phyloP scores from a whole-genome alignment of 1,140 invertebrate genomes.

The Zaprionus taronus region DNA sequence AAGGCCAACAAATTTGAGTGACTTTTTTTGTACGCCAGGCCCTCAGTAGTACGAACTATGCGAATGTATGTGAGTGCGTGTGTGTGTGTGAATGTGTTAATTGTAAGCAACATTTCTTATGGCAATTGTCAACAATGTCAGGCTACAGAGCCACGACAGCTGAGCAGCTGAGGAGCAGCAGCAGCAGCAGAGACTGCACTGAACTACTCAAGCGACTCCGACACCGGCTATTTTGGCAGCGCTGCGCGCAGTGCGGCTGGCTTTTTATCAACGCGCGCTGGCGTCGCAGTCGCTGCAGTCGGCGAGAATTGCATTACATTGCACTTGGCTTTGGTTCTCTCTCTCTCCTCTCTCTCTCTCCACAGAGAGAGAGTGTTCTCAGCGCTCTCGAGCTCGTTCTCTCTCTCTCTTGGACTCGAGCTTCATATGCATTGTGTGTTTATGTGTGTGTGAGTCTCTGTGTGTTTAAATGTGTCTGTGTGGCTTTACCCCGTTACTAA shows the following conservation, averaged over 20 bases:
- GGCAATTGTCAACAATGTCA: constrained; percentile 68
- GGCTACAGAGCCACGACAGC: constrained; percentile 40
- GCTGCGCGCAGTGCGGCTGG: constrained; percentile 66
- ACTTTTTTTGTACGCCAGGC: constrained; percentile 35
- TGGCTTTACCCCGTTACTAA: constrained; percentile 62
- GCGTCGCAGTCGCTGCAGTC: constrained; percentile 50
- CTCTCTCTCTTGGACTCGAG: not conserved
- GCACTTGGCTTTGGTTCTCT: constrained; percentile 33
- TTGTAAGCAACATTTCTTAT: constrained; percentile 61
- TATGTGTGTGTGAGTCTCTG: constrained; percentile 16
- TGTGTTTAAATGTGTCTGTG: constrained; percentile 32
- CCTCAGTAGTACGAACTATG: constrained; percentile 7
- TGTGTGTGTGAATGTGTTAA: constrained; percentile 49
- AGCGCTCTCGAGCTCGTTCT: not conserved
- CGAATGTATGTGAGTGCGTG: constrained; percentile 8
- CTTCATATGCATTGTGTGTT: constrained; percentile 20
- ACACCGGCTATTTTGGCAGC: constrained; percentile 75
- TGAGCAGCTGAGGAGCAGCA: constrained; percentile 20
- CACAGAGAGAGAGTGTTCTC: not conserved
- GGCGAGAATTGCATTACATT: constrained; percentile 53
- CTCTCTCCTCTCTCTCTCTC: constrained; percentile 29
- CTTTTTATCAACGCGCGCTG: constrained; percentile 80
- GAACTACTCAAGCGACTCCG: constrained; percentile 49
- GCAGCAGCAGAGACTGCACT: constrained; percentile 8
- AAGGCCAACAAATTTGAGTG: constrained; percentile 56